Evolutionary conservation across 2,113 vertebrate species (phyloP), one percentile per base, ranked within the genome.

Genomic region (Varanus komodoensis): DNA sequence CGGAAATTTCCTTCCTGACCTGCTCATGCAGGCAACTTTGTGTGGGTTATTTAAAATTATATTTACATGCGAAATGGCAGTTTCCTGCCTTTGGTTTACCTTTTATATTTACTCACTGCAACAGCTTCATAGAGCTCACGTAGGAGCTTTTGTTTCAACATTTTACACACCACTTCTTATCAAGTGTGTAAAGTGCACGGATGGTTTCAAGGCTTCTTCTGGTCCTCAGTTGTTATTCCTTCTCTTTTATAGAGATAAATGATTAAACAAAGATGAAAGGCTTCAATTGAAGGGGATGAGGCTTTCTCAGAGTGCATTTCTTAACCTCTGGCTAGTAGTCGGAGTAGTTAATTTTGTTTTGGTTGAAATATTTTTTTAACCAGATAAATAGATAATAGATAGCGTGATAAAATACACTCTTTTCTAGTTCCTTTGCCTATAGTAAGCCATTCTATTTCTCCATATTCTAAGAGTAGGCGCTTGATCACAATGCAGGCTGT

Each of bases 181-280:
- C 44, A 84, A 50, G 38, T 44, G 38, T 44, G 38, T 15, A 52
- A 85, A 68, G 17, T 32, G 8, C 8, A 3, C 27, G 17, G 38
- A 21, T 21, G 21, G 7, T 44, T 27, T 21, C 44, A 83, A 8
- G 0, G 69, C 71, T 85, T 71, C 14, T 71, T 44, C 32, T n/a
- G 29, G 57, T 82, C 29, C 7, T 32, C 38, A 9, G 38, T 6
- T 84, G 68, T 50, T 82, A 17, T 82, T 82, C 19, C 78, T 68
- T 84, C 23, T 84, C 61, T 12, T 84, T 38, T 84, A 15, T 44
- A 69, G 21, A 83, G 50, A 82, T 82, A 82, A 83, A 84, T 83
- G 34, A 14, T 11, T 34, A 3, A 34, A 83, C 12, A n/a, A n/a
- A 38, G 82, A 84, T 48, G 38, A 4, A 68, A 69, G 25, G 7